Evolutionary conservation across 1,140 invertebrate species (phyloP).

Genomic region (Drosophila tropicalis): DNA sequence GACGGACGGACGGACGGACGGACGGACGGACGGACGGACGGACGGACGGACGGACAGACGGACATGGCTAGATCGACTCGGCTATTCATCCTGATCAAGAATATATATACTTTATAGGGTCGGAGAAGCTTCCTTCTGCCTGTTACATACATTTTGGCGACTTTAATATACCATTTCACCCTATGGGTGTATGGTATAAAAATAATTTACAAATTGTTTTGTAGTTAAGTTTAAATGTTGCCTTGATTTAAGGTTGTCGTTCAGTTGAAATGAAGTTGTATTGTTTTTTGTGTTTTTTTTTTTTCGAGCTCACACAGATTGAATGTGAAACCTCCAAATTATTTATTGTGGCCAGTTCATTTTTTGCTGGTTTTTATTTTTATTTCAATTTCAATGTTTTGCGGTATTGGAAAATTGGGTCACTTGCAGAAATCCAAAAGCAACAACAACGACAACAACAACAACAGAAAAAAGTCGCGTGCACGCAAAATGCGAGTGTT

Average conservation of each 20-base stretch:
- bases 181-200: too few species aligned
- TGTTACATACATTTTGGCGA: too few species aligned
- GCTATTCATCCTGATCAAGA: too few species aligned
- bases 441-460: too few species aligned
- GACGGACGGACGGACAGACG: too few species aligned
- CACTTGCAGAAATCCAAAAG: conserved; percentile 45
- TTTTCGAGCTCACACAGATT: conserved; percentile 45
- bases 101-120: too few species aligned
- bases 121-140: too few species aligned
- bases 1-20: too few species aligned
- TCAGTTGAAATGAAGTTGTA: conserved; percentile 25
- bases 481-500: conserved; percentile 21
- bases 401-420: conserved; percentile 70
- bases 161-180: too few species aligned
- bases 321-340: conserved; percentile 74
- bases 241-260: conserved; percentile 67
- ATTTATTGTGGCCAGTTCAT: conserved; percentile 65
- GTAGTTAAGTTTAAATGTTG: conserved; percentile 67
- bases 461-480: conserved; percentile 58
- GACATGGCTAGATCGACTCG: too few species aligned
- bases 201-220: conserved; percentile 63
- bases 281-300: conserved; percentile 49
- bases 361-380: conserved; percentile 46
- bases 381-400: conserved; percentile 72
- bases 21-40: too few species aligned